Evolutionary conservation across 2,113 vertebrate genomes (phyloP).

Genomic region (Lasiurus cinereus): DNA sequence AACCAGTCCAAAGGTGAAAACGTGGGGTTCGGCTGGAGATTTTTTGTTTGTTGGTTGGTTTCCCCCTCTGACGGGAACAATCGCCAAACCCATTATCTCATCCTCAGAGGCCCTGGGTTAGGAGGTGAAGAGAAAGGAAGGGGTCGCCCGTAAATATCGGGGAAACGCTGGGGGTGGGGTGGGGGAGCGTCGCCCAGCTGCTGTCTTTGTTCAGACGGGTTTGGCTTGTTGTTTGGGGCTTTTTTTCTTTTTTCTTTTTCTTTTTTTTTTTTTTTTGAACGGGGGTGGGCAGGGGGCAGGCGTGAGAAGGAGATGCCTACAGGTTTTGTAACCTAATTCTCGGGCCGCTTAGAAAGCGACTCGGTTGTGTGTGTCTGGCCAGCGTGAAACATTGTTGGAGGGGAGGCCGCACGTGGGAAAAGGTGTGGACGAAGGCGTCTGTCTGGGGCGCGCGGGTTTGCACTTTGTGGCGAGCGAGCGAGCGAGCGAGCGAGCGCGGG

Average conservation of each 20-base stretch:
- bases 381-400: slow-evolving; percentile 22
- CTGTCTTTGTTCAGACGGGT: slow-evolving; percentile 73
- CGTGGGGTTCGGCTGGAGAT: slow-evolving; percentile 58
- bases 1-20: slow-evolving; percentile 77
- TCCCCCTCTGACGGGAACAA: not conserved
- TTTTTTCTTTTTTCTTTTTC: not conserved
- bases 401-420: slow-evolving; percentile 64
- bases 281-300: too few relatives aligned
- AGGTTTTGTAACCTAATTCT: slow-evolving; percentile 51
- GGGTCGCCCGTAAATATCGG: slow-evolving; percentile 49
- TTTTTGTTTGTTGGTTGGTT: not conserved
- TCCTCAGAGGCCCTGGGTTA: slow-evolving; percentile 63
- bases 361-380: not conserved
- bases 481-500: slow-evolving; percentile 33
- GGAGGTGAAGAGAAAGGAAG: slow-evolving; percentile 53
- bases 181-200: slow-evolving; percentile 48
- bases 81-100: slow-evolving; percentile 73
- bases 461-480: slow-evolving; percentile 65
- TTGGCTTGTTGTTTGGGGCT: slow-evolving; percentile 22
- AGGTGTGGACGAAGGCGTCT: slow-evolving; percentile 73
- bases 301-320: slow-evolving; percentile 43
- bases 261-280: not conserved
- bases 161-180: not conserved
- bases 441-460: slow-evolving; percentile 51
- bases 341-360: slow-evolving; percentile 41